Evolutionary conservation across 92 coral and sea anemone species (phyloP), one percentile per base, ranked within the genome.

Genomic region (Meandrina meandrites): DNA sequence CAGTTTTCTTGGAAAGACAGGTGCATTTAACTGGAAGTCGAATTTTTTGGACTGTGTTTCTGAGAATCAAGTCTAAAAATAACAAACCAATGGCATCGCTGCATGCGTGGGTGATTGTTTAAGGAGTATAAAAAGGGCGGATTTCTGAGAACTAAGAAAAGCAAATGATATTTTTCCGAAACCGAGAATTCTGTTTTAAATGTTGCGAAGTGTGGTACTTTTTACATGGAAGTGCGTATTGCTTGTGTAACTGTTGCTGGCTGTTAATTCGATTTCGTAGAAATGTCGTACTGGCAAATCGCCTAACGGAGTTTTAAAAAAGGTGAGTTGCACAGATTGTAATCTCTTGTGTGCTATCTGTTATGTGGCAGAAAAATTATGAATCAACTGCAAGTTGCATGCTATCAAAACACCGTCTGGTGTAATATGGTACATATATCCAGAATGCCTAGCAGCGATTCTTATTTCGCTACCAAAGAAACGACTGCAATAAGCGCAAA

Each of bases 11-110:
- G 60, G 6, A 54, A 54, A 54, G 60, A 16, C 60, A 57, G 66
- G 28, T 60, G 67, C 67, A 3, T 8, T 22, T 60, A 78, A 27
- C n/a, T 67, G 81, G n/a, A 78, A 51, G 36, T 53, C 1, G 9
- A 76, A 51, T 17, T 3, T 51, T 74, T 74, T 19, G 17, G 78
- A 34, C 27, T 3, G 13, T 36, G 40, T 79, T 57, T 79, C 83
- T 56, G 70, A 34, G 83, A 79, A 79, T 34, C 16, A 21, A 31
- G 51, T 27, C 83, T 58, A 36, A 56, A 18, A 35, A 79, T 56
- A 58, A 57, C 83, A 28, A 22, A 77, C 64, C 78, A 73, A 73
- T 73, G 24, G 15, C 4, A 53, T 9, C 8, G 45, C 36, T 14
- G 81, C 22, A 78, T 50, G 66, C 45, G 17, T 78, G 67, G 24